Base-by-base conservation (phyloP, 2,888 invertebrate genomes). In the Ommatoiulus sabulosus region DNA sequence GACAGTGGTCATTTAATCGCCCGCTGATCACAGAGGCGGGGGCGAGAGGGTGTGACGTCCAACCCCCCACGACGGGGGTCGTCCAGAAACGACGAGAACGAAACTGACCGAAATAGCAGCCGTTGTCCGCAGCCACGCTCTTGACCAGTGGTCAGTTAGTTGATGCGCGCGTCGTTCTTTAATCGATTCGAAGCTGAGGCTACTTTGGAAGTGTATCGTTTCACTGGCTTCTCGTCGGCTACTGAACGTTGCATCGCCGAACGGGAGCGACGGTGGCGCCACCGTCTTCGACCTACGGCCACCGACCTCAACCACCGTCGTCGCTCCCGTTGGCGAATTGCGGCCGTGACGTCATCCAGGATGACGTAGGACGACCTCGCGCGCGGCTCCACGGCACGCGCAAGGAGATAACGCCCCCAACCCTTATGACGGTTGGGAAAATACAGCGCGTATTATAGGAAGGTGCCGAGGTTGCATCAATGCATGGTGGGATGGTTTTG, bases 251-350 rank as follows among this genome's bases (percentile, higher is more conserved):
- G 5, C 17, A 5, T 17, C 17, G 63, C 63, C 52, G 63, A 12
- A 63, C 63, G 63, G 63, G 63, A 63, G 63, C 63, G 63, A 63
- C 63, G 63, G 63, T 63, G 63, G 63, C 63, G 63, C 63, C 63
- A 63, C 63, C n/a, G 63, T 17, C 46, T 4, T 46, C 63, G 63
- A 63, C n/a, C n/a, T 8, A 17, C 63, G 63, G 63, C 63, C 63
- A n/a, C n/a, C 63, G 63, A 63, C 63, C 63, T 63, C 63, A n/a
- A 63, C 63, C 63, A 63, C 63, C 17, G n/a, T 0, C 63, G 46
- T 46, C 46, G 46, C 46, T 46, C 4, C 46, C 46, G 46, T 46
- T 46, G 6, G 46, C 46, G n/a, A n/a, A n/a, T n/a, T n/a, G n/a
- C n/a, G n/a, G n/a, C n/a, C n/a, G n/a, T 52, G 52, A 52, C 52